phyloP scores from a whole-genome alignment of 2,888 invertebrate genomes.

The Tipula vernalis region DNA sequence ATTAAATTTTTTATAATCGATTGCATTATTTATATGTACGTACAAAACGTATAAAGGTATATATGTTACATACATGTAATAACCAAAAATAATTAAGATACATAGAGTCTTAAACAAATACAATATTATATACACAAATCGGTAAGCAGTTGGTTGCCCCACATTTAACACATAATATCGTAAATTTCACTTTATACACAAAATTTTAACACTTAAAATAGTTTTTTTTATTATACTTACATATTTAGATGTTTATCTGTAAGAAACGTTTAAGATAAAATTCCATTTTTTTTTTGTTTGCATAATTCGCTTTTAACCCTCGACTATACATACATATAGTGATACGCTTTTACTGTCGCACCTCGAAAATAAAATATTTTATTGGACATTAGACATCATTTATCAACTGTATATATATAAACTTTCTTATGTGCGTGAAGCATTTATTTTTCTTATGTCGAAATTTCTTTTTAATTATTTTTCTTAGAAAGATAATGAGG shows the following conservation, averaged over 20 bases:
- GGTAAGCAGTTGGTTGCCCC: not conserved
- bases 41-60: not conserved
- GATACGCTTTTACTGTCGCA: too few species aligned
- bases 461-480: too few species aligned
- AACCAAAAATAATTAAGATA: not conserved
- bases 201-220: not conserved
- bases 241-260: not conserved
- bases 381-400: too few species aligned
- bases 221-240: not conserved
- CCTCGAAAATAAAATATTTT: too few species aligned
- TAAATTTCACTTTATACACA: not conserved
- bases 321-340: not conserved
- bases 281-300: not conserved
- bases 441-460: too few species aligned
- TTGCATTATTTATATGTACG: not conserved
- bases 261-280: not conserved
- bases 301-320: not conserved
- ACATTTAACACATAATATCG: not conserved
- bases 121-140: not conserved
- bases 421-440: too few species aligned
- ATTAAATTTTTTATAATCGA: not conserved
- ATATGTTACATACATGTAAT: not conserved
- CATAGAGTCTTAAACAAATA: not conserved
- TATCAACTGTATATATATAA: not conserved
- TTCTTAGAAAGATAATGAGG: too few species aligned